Base-by-base conservation (phyloP, 1,140 invertebrate species). In the Stegodyphus dumicola region DNA sequence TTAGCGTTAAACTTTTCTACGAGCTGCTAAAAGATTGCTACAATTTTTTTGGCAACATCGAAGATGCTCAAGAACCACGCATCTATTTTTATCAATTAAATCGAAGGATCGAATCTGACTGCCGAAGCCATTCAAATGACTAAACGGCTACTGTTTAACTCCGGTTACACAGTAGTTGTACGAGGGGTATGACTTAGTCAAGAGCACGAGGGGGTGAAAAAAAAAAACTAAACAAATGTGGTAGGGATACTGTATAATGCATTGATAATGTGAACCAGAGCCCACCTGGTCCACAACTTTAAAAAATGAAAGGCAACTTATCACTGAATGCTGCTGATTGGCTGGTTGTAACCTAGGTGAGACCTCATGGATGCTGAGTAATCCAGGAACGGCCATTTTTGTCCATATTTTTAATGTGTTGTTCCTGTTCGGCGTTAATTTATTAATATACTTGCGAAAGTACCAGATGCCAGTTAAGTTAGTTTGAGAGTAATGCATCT, bases 81-180 rank as follows among this genome's bases (percentile, higher is more conserved):
- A 52, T 73, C 70, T 73, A 51, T 73, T 73, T 69, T 76, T 76
- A 76, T 76, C 52, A 33, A 54, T 15, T 11, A 56, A 52, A 65
- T 65, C 64, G 17, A 65, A 65, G 64, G 56, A 6, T 33, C 54
- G 48, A 60, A 60, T 60, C 60, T 60, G 52, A 76, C 52, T 77
- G 60, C 75, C 51, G n/a, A 18, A 15, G 17, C 33, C 48, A 70
- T 79, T 79, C 65, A 79, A 69, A 65, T 69, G 66, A n/a, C 66
- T 69, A 79, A 69, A 70, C 69, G 18, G 77, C 77, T 79, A 79
- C 77, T 79, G 77, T 79, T 79, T 15, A 70, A 79, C 77, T 79
- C 77, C 66, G 65, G 48, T 79, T 79, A 79, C 77, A 79, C 53
- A 79, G 66, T 60, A 60, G 56, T 2, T 15, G 56, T 60, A 60